Percentiles rank a stretch among this genome's conserved stretches.
phyloP scores from a whole-genome alignment of 1,140 invertebrate genomes.

The Drosophila ananassae region DNA sequence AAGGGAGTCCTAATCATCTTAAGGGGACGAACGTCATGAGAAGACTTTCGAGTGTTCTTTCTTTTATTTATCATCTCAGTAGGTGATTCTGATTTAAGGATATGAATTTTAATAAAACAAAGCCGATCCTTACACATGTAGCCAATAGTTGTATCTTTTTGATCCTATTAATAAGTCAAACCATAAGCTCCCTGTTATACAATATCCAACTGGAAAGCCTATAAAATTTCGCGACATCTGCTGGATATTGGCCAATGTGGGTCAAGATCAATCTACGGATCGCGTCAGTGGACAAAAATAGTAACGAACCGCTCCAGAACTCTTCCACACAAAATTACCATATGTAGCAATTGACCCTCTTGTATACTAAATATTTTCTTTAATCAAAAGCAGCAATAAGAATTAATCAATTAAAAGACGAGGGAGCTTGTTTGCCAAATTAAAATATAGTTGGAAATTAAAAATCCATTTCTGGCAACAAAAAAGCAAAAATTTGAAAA shows the following conservation, averaged over 20 bases:
- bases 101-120: too few species aligned
- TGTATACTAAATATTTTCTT: slow-evolving; percentile 73
- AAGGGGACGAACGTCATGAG: too few species aligned
- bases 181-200: neutral
- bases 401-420: slow-evolving; percentile 78
- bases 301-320: slow-evolving; percentile 24
- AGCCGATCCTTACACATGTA: too few species aligned
- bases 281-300: slow-evolving; percentile 66
- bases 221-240: slow-evolving; percentile 25
- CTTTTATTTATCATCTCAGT: too few species aligned
- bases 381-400: slow-evolving; percentile 75
- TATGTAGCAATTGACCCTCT: slow-evolving; percentile 77
- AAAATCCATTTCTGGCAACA: slow-evolving; percentile 67
- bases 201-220: neutral
- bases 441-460: slow-evolving; percentile 80
- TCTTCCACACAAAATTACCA: slow-evolving; percentile 66
- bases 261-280: slow-evolving; percentile 56
- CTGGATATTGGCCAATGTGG: slow-evolving; percentile 27
- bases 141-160: too few species aligned
- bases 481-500: slow-evolving; percentile 23
- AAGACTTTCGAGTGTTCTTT: too few species aligned
- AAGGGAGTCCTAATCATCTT: too few species aligned
- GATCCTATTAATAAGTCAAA: neutral
- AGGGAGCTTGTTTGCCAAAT: slow-evolving; percentile 72
- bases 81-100: too few species aligned